These are phyloP conservation scores for Holothuria scabra DNA, from an alignment of 53 echinoderm and acorn worm genomes.

Conservation along the genomic window DNA sequence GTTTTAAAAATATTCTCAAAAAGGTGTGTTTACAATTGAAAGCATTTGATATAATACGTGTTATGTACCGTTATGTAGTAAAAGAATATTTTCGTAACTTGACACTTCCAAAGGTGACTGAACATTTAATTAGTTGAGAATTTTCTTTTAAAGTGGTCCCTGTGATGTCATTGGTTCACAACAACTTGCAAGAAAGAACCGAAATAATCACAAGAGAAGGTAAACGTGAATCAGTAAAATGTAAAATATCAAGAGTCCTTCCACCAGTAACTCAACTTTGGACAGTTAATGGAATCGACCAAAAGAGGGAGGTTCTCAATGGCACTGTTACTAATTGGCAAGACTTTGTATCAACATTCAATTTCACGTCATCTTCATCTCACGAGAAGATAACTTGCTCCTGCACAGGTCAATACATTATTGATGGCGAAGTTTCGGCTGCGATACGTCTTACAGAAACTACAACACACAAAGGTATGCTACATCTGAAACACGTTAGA, in stretches of 20 bases:
- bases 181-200: not conserved
- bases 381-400: not conserved
- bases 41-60: no score
- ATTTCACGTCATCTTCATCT: not conserved
- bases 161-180: not conserved
- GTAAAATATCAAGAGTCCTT: not conserved
- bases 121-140: no score
- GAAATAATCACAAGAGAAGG: not conserved
- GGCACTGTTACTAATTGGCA: not conserved
- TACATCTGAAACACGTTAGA: no score
- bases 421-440: not conserved
- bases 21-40: no score
- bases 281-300: slow-evolving; percentile 9
- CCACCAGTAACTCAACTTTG: not conserved
- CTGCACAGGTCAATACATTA: not conserved
- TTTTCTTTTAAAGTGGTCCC: not conserved
- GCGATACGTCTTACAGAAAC: no score
- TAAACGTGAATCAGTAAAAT: not conserved
- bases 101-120: no score
- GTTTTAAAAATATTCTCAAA: no score
- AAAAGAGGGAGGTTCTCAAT: not conserved
- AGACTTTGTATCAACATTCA: slow-evolving; percentile 8
- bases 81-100: not conserved
- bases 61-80: no score
- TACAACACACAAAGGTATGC: no score